Base-by-base conservation (phyloP, 2,797 vertebrate species). In the Orientallactaga sibirica region DNA sequence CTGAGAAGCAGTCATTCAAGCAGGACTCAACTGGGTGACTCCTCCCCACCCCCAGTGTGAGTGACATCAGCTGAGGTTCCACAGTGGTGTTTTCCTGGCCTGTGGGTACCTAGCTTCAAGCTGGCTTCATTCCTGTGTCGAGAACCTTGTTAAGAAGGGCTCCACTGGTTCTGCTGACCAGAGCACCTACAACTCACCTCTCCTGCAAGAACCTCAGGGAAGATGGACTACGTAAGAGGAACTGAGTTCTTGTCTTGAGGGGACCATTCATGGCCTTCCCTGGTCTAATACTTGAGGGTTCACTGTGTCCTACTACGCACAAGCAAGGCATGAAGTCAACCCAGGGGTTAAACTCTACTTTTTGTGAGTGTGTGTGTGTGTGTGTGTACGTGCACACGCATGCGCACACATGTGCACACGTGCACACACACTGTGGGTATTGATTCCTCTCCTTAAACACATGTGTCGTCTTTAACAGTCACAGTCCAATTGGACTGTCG, bases 271-370 rank as follows among this genome's bases (percentile, higher is more conserved):
- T n/a, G 37, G 22, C 37, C 43, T 94, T 75, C 75, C 92, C 90
- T 84, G 9, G 70, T 27, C 29, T 29, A 61, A 78, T 74, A 22
- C 43, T 70, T 27, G 33, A 64, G 62, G 52, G 55, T 3, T 64
- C 43, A 74, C 27, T 77, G n/a, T 4, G 43, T 80, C n/a, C 25
- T 67, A 1, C 16, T 85, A 76, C 55, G 29, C 74, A 68, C n/a
- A 86, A 84, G n/a, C 24, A 93, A 92, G n/a, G 67, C 79, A 62
- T 66, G 70, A 88, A 55, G 24, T 19, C 27, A 94, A 55, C 10
- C 24, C 67, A 25, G 25, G 37, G 22, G 25, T 58, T 12, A 85
- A 24, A 37, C 58, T 41, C 41, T 5, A 25, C 83, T 74, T 41
- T 10, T 48, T 48, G 48, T 48, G 48, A 8, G 48, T 48, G 48